Base-by-base conservation (phyloP, 2,113 vertebrate genomes). In the Oplegnathus fasciatus region DNA sequence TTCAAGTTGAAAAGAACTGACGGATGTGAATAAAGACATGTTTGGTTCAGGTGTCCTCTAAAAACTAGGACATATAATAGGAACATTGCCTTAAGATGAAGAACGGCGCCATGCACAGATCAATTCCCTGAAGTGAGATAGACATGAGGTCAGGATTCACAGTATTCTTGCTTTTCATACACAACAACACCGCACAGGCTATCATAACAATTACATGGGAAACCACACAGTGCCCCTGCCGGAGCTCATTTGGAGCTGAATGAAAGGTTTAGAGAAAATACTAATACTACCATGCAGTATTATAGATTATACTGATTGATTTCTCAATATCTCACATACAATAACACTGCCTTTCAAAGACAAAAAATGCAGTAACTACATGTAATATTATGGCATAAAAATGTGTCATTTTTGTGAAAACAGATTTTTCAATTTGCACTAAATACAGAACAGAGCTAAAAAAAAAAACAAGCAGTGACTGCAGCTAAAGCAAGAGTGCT, bases 261-360 rank as follows among this genome's bases (percentile, higher is more conserved):
- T 79, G 48, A 80, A 80, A 84, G 54, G 18, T 75, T 71, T 26
- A 32, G 69, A 75, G 67, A 40, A 50, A 78, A n/a, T n/a, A n/a
- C n/a, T n/a, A n/a, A n/a, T n/a, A n/a, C n/a, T n/a, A n/a, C n/a
- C n/a, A n/a, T 17, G 11, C 42, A 30, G 22, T 15, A 24, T 26
- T 11, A 64, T 6, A 14, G 37, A 52, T n/a, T n/a, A n/a, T n/a
- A n/a, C n/a, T n/a, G n/a, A n/a, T n/a, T n/a, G n/a, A n/a, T n/a
- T n/a, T n/a, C n/a, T n/a, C n/a, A n/a, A n/a, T n/a, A 54, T 18
- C 42, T 71, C 44, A 22, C 4, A 17, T n/a, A 14, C 18, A 37
- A 37, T 6, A 37, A 37, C 34, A 37, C 34, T 37, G 34, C 34
- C 34, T 6, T 37, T 37, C 34, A 37, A 3, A 4, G 34, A 37